These are phyloP conservation scores for Austrofundulus limnaeus DNA, from an alignment of 2,113 vertebrate genomes.

Conservation along the genomic window DNA sequence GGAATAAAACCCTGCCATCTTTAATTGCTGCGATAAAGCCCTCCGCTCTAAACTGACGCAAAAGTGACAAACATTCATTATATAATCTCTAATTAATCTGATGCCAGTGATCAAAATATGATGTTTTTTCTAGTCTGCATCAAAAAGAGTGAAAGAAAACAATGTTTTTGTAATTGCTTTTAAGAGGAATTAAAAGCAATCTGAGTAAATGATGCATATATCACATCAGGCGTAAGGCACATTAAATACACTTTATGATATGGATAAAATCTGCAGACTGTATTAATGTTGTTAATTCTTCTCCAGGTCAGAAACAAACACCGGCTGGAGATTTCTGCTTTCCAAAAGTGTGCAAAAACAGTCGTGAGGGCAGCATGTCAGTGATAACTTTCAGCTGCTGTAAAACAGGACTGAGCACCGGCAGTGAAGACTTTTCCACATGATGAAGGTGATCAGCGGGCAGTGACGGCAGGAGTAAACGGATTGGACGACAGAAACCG, in stretches of 20 bases:
- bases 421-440: background rate
- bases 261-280: constrained; percentile 28
- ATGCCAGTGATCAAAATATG: constrained; percentile 23
- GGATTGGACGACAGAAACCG: constrained; percentile 2
- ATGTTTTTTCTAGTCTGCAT: background rate
- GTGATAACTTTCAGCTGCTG: background rate
- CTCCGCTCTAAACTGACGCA: constrained; percentile 23
- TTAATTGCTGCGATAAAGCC: constrained; percentile 31
- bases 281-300: background rate
- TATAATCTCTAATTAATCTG: constrained; percentile 9
- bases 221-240: constrained; percentile 67
- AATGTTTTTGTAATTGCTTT: constrained; percentile 3
- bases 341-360: background rate
- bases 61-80: constrained; percentile 3
- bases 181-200: constrained; percentile 25
- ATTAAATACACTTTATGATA: constrained; percentile 46
- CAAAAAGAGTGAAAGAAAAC: background rate
- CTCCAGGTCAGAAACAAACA: background rate
- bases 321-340: background rate
- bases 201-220: constrained; percentile 27
- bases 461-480: constrained; percentile 7
- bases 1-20: background rate
- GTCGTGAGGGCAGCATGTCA: constrained; percentile 16
- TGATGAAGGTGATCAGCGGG: constrained; percentile 5
- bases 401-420: background rate